These are phyloP conservation scores for Mesocentrotus franciscanus DNA, from an alignment of 53 echinoderm and acorn worm species.

Conservation along the genomic window DNA sequence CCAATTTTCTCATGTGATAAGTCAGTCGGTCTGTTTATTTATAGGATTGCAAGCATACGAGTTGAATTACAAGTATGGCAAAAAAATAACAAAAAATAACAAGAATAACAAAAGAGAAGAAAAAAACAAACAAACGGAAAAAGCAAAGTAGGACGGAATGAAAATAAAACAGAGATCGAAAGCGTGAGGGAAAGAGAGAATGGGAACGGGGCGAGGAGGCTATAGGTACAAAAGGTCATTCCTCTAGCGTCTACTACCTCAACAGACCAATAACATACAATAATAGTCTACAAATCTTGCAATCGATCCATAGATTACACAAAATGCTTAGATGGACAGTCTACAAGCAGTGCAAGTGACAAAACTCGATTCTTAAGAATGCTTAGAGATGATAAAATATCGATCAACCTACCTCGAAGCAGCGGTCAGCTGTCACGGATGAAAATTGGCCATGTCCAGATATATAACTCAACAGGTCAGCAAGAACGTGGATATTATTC, in stretches of 20 bases:
- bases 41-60: not conserved
- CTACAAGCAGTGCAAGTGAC: conserved; percentile 16
- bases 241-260: not conserved
- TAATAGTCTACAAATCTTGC: not conserved
- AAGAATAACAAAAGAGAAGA: not conserved
- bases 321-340: not conserved
- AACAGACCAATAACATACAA: not conserved
- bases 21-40: not conserved
- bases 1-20: conserved; percentile 15
- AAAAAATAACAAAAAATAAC: not conserved
- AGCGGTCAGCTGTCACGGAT: conserved; percentile 44
- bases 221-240: conserved; percentile 7
- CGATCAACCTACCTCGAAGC: conserved; percentile 28
- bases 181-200: not conserved
- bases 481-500: not conserved
- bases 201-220: not conserved
- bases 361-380: conserved; percentile 32
- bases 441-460: conserved; percentile 35
- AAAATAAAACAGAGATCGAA: not conserved
- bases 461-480: conserved; percentile 43
- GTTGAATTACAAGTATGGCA: not conserved
- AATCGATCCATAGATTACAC: not conserved
- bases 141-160: not conserved
- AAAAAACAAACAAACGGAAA: not conserved
- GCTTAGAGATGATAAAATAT: conserved; percentile 6